These are phyloP conservation scores for Calosoma granatense DNA, from an alignment of 1,140 invertebrate genomes.

Conservation along the genomic window DNA sequence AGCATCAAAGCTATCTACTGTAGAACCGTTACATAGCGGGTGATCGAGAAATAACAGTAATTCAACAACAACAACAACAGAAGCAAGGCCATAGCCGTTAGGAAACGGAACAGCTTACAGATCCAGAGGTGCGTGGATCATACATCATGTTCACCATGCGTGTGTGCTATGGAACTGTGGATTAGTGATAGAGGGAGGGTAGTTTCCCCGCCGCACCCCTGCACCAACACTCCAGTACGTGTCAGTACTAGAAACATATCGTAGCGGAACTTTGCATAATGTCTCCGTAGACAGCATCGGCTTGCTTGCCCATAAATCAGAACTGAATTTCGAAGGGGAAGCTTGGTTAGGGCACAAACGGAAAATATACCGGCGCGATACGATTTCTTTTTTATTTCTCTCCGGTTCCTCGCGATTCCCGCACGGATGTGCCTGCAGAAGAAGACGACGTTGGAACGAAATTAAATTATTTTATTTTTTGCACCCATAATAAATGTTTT, in stretches of 20 bases:
- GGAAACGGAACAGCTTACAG: neutral
- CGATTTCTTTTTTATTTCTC: neutral
- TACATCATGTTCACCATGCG: neutral
- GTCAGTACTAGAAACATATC: constrained; percentile 29
- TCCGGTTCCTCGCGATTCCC: no score
- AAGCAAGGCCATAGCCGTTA: no score
- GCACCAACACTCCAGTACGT: no score
- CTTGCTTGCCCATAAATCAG: constrained; percentile 31
- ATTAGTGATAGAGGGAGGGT: neutral
- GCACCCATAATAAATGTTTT: no score
- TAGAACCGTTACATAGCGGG: neutral
- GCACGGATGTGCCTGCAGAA: no score
- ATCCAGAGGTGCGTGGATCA: neutral
- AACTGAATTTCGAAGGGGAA: neutral
- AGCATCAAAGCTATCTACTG: neutral
- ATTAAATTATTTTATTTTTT: neutral
- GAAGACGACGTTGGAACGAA: no score
- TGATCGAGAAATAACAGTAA: neutral
- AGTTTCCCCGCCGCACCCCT: neutral
- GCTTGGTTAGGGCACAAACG: neutral
- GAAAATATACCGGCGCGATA: neutral
- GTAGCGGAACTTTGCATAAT: constrained; percentile 33
- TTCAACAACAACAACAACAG: no score
- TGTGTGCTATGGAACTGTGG: no score
- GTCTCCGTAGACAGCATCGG: constrained; percentile 31